Conservation (phyloP, 2,888 invertebrate species). For the Drosophila heteroneura region DNA sequence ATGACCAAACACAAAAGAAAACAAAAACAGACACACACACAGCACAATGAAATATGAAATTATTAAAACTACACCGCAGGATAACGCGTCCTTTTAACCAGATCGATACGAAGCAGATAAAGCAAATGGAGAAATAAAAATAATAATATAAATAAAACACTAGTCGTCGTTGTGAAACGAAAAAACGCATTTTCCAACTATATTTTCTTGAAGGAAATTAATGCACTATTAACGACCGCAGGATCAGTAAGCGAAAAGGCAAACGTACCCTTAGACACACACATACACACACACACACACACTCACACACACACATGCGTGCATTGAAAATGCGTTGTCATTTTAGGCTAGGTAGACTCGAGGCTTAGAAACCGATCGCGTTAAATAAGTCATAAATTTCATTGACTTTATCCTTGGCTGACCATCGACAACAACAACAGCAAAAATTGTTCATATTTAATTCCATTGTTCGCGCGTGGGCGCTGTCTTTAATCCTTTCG, state of each 20-base stretch:
- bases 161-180: conserved; percentile 7
- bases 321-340: conserved; percentile 74
- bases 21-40: conserved; percentile 32
- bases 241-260: conserved; percentile 44
- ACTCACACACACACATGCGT: background rate
- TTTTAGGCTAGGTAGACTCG: conserved; percentile 24
- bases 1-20: conserved; percentile 78
- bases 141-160: conserved; percentile 43
- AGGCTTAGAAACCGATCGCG: conserved; percentile 23
- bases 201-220: conserved; percentile 47
- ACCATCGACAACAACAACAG: conserved; percentile 49
- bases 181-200: conserved; percentile 26
- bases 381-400: conserved; percentile 80
- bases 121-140: conserved; percentile 40
- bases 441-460: conserved; percentile 70
- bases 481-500: conserved; percentile 68
- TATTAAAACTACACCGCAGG: conserved; percentile 63
- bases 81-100: conserved; percentile 47
- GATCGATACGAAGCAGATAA: conserved; percentile 45
- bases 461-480: conserved; percentile 59
- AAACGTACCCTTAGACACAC: conserved; percentile 17
- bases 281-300: conserved; percentile 12
- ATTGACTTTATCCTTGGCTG: conserved; percentile 76
- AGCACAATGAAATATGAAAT: conserved; percentile 75
- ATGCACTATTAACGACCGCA: conserved; percentile 76